These are phyloP conservation scores for Prionailurus viverrinus DNA, from an alignment of 2,113 vertebrate genomes.

Conservation along the genomic window DNA sequence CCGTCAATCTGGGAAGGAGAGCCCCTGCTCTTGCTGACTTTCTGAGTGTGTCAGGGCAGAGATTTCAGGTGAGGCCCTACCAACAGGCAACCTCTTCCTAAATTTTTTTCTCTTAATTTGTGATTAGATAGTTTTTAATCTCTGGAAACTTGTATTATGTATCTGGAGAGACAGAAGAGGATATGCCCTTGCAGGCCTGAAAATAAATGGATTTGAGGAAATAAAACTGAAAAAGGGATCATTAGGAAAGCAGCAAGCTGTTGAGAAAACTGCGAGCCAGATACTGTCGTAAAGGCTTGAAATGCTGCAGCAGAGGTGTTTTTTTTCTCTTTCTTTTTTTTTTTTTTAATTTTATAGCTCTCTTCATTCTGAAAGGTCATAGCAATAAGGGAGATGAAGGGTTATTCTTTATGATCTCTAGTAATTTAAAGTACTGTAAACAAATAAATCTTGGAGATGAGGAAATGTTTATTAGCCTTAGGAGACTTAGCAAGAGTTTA, in stretches of 20 bases:
- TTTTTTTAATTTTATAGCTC: constrained; percentile 76
- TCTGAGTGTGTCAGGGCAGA: background rate
- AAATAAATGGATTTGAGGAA: constrained; percentile 81
- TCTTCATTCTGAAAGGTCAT: constrained; percentile 86
- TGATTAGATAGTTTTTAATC: constrained; percentile 54
- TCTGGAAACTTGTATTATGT: constrained; percentile 20
- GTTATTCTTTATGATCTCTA: constrained; percentile 84
- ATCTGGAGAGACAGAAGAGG: constrained; percentile 50
- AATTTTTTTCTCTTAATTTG: constrained; percentile 54
- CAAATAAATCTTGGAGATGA: constrained; percentile 84
- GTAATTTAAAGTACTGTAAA: constrained; percentile 86
- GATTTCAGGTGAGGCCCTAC: background rate
- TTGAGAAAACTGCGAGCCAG: constrained; percentile 82
- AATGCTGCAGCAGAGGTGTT: constrained; percentile 65
- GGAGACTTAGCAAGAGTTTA: constrained; percentile 71
- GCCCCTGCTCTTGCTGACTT: background rate
- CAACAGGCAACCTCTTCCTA: background rate
- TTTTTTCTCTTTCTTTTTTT: background rate
- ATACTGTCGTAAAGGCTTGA: constrained; percentile 84
- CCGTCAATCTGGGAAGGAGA: background rate
- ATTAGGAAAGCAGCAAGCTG: constrained; percentile 83
- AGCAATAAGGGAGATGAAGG: constrained; percentile 77
- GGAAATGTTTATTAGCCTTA: constrained; percentile 85
- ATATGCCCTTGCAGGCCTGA: constrained; percentile 63
- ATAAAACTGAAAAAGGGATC: constrained; percentile 79